phyloP scores from a whole-genome alignment of 1,140 invertebrate genomes.

The Pteromalus puparum region DNA sequence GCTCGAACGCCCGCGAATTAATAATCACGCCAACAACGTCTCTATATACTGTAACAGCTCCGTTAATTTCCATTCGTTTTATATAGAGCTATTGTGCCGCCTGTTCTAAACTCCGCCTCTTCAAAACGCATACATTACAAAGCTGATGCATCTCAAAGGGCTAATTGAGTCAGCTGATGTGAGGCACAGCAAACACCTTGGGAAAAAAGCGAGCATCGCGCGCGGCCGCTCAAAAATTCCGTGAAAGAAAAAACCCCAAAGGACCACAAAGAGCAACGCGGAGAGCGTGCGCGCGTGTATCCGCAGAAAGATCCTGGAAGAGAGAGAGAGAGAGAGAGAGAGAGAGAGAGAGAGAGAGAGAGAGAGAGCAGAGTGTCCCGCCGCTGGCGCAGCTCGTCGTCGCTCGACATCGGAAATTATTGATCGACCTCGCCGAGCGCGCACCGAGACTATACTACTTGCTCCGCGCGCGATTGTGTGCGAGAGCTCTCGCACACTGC shows the following conservation, averaged over 20 bases:
- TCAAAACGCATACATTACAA: too few relatives aligned
- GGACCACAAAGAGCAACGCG: neutral
- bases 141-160: neutral
- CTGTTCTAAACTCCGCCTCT: too few relatives aligned
- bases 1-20: too few relatives aligned
- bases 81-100: too few relatives aligned
- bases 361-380: neutral
- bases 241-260: neutral
- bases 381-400: slow-evolving; percentile 7
- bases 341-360: neutral
- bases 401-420: slow-evolving; percentile 20
- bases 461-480: neutral
- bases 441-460: neutral
- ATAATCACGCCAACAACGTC: too few relatives aligned
- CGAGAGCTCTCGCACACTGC: neutral
- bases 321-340: neutral
- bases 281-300: neutral
- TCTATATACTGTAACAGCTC: too few relatives aligned
- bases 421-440: slow-evolving; percentile 13
- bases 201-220: neutral
- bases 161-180: neutral
- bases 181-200: neutral
- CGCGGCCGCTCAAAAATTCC: neutral
- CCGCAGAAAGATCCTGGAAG: neutral
- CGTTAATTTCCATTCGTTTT: too few relatives aligned